A percentile compares a stretch with the other conserved stretches of the same genome.
These are phyloP conservation scores for Epinephelus cyanopodus DNA, from an alignment of 2,113 vertebrate genomes.

Conservation along the genomic window DNA sequence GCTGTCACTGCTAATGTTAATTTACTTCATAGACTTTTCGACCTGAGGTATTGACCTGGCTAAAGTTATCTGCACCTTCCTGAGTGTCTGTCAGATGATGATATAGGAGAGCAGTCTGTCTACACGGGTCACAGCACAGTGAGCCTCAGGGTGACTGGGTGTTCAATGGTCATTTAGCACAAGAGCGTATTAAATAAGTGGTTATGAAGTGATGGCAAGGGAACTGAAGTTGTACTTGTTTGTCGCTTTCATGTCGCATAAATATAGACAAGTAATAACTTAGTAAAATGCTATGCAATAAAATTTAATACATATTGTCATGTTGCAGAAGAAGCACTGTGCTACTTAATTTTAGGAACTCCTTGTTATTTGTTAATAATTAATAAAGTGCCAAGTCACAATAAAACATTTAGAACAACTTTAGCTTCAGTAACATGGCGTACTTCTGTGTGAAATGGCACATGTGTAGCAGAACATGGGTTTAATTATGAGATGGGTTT, in stretches of 20 bases:
- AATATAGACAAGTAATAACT: background rate
- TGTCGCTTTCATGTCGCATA: background rate
- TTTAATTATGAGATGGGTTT: background rate
- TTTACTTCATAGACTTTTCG: conserved; percentile 36
- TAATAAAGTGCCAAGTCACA: background rate
- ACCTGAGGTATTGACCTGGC: conserved; percentile 30
- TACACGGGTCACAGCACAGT: conserved; percentile 22
- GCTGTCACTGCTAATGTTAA: conserved; percentile 41
- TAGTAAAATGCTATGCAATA: background rate
- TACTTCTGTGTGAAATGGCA: background rate
- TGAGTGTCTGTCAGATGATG: conserved; percentile 39
- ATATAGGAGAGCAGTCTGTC: conserved; percentile 11
- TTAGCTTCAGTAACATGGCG: background rate
- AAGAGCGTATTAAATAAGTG: conserved; percentile 15
- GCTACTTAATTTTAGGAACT: background rate
- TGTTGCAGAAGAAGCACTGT: background rate
- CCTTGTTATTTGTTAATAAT: background rate
- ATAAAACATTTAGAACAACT: background rate
- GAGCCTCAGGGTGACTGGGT: conserved; percentile 12
- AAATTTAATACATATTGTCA: background rate
- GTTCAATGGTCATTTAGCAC: conserved; percentile 19
- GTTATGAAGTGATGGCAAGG: background rate
- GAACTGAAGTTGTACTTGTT: background rate
- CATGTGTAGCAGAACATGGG: background rate
- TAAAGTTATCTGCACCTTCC: conserved; percentile 26